Base-by-base conservation (phyloP, 2,888 invertebrate species). In the Marronus borbonicus region DNA sequence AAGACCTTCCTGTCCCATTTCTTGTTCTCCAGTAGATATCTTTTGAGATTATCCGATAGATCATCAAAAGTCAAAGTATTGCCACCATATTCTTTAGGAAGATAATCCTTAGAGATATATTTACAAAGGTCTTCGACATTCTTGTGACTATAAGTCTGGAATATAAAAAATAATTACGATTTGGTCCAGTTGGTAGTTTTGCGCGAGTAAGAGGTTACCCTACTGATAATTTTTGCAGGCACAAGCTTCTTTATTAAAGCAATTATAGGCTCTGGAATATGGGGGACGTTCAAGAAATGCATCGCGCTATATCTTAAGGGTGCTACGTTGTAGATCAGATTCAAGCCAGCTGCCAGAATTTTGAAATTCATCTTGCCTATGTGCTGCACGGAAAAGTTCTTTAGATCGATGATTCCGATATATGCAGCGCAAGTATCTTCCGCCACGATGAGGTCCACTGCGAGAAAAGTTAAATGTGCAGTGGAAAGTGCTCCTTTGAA, bases 1-100 rank as follows among this genome's bases (percentile, higher is more conserved):
- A 36, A 8, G 0, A 36, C 55, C 44, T 49, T 62, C 14, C 24
- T 12, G 10, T 36, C 28, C 75, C 62, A 64, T n/a, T 28, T 62
- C 14, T 64, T 55, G 20, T 70, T 36, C 10, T 52, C 55, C n/a
- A 70, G 5, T 1, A 70, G 55, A 10, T 28, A 17, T 8, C 55
- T 24, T 17, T 36, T 70, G 28, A 70, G 17, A 2, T 36, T 58
- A 55, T 70, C 70, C 5, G 31, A n/a, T 17, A 55, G 7, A 24
- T 70, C 36, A 20, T 70, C 31, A 52, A 28, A 17, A 70, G 12
- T n/a, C 31, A 28, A 5, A 14, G 5, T 50, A 31, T 10, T 12
- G 0, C 70, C 70, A 12, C 52, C 70, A 2, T 36, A 70, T 28
- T 76, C 76, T 20, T 44, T 64, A 8, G 76, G 76, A 76, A 52